Percentiles rank a stretch among this genome's conserved stretches.
Evolutionary conservation across 2,888 invertebrate species (phyloP).

Genomic region (Fragum sueziense): DNA sequence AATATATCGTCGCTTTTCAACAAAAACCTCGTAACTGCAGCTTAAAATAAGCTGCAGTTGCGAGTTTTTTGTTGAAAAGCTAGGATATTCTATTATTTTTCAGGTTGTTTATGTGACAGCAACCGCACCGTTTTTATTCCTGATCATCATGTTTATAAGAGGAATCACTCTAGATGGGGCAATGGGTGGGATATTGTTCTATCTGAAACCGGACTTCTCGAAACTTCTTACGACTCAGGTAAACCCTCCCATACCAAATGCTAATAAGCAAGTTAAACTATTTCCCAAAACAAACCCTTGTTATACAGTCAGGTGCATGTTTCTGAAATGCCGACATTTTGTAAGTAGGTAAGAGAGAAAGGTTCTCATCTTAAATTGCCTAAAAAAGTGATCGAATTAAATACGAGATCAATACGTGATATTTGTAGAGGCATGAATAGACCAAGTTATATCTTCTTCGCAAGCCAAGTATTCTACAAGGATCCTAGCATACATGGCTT

Average conservation of each 20-base stretch:
- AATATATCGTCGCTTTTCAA: too few relatives aligned
- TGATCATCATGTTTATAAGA: conserved; percentile 33
- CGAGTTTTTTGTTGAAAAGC: too few relatives aligned
- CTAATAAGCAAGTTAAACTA: background rate
- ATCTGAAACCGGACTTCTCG: conserved; percentile 26
- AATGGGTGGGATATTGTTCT: conserved; percentile 15
- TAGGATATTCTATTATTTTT: too few relatives aligned
- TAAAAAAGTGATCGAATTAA: background rate
- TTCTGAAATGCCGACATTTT: background rate
- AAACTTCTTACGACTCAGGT: conserved; percentile 19
- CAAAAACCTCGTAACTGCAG: too few relatives aligned
- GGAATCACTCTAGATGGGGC: conserved; percentile 24
- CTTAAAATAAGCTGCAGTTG: too few relatives aligned
- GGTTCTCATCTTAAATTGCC: too few relatives aligned
- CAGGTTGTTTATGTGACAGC: conserved; percentile 46
- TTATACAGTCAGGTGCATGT: background rate
- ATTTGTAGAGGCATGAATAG: background rate
- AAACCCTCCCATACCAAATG: background rate
- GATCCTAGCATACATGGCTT: too few relatives aligned
- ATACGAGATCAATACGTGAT: background rate
- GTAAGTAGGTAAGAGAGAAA: background rate
- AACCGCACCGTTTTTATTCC: conserved; percentile 27
- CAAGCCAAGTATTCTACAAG: background rate
- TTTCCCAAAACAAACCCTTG: background rate
- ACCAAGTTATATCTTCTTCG: background rate